Evolutionary conservation across 2,797 vertebrate genomes (phyloP).

Genomic region (Momotus momota): DNA sequence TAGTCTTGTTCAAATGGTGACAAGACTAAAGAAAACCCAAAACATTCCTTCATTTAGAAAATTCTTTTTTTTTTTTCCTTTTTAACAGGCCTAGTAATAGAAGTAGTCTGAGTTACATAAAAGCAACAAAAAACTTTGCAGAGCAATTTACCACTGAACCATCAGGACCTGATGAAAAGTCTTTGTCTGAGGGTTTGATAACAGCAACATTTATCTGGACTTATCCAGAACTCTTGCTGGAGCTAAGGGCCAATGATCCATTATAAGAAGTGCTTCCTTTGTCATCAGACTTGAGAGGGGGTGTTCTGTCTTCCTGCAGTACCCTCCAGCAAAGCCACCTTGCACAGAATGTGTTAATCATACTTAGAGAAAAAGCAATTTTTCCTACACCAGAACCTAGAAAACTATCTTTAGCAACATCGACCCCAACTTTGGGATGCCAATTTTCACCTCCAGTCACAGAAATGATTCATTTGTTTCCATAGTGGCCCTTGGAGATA

Average conservation of each 20-base stretch:
- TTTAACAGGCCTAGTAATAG: not conserved
- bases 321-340: not conserved
- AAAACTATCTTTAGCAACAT: not conserved
- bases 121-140: not conserved
- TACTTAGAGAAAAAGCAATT: not conserved
- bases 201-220: not conserved
- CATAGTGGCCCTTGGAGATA: not conserved
- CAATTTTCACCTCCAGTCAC: not conserved
- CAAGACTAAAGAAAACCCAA: not conserved
- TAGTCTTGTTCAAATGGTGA: not conserved
- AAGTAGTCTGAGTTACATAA: not conserved
- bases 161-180: not conserved
- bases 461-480: not conserved
- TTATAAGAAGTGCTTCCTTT: not conserved
- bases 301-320: not conserved
- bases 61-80: not conserved
- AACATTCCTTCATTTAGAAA: not conserved
- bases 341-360: accelerated
- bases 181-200: not conserved
- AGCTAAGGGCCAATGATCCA: not conserved
- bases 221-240: not conserved
- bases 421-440: not conserved
- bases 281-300: not conserved
- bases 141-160: not conserved
- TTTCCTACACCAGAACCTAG: not conserved